Base-by-base conservation (phyloP, 2,113 vertebrate species). In the Ellobius talpinus region DNA sequence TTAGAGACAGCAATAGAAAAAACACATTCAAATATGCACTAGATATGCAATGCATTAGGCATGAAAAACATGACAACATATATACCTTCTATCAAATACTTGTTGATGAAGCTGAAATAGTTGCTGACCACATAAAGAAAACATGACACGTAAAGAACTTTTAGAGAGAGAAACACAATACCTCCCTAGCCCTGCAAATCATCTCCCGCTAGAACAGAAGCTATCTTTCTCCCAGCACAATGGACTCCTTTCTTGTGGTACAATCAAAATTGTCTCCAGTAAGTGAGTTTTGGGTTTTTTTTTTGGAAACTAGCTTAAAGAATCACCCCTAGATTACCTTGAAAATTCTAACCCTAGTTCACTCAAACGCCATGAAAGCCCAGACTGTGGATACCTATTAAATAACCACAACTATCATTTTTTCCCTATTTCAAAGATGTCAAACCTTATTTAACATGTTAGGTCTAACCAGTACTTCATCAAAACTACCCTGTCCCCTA, bases 91-190 rank as follows among this genome's bases (percentile, higher is more conserved):
- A 89, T 76, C 70, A 76, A 94, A 94, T 73, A 65, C 24, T 92
- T 87, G 68, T 55, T 91, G 78, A 68, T 12, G 29, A 95, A 79
- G 58, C 87, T 82, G 90, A 73, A 82, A 93, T n/a, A 90, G 29
- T 78, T 84, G 65, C 58, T 96, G 76, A 65, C 73, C 42, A 92
- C 63, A 78, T 63, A 79, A 50, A 97, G 85, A 91, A 92, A 96
- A 90, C 0, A 73, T 81, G 8, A 94, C n/a, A 85, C 76, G 9
- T 45, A 58, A 42, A 74, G 36, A 92, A 90, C 84, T 86, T 86
- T 86, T 86, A 86, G 84, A 86, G 42, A 68, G 84, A 86, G 63
- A 66, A 86, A 86, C 42, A 66, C 42, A 86, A 47, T 17, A 0
- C 63, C 36, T 94, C 58, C 13, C 33, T 33, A 70, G 31, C 11